Conservation (phyloP, 2,888 invertebrate species). For the Hermaeophaga mercurialis region DNA sequence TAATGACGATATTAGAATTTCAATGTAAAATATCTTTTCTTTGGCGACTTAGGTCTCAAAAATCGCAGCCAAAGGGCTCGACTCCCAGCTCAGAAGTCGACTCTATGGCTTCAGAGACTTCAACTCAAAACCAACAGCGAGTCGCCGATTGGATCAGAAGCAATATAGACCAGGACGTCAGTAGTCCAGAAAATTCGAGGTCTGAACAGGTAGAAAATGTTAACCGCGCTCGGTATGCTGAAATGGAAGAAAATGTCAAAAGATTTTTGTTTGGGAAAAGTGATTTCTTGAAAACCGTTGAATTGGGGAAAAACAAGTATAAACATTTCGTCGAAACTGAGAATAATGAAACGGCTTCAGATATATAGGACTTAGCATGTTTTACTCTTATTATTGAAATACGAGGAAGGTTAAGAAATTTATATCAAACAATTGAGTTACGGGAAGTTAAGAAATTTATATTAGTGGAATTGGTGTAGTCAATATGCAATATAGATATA, state of each 20-base stretch:
- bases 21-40: too few species aligned
- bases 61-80: constrained; percentile 32
- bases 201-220: constrained; percentile 50
- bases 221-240: constrained; percentile 62
- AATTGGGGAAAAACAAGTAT: constrained; percentile 52
- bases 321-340: constrained; percentile 40
- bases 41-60: constrained; percentile 49
- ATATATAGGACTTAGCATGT: too few species aligned
- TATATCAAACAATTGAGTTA: too few species aligned
- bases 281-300: constrained; percentile 52
- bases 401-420: too few species aligned
- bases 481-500: too few species aligned
- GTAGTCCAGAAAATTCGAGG: constrained; percentile 54
- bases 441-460: too few species aligned
- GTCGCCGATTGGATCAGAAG: constrained; percentile 81
- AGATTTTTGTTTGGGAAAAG: constrained; percentile 66
- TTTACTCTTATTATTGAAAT: too few species aligned
- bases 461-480: too few species aligned
- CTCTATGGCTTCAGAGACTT: constrained; percentile 42
- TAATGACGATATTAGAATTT: too few species aligned
- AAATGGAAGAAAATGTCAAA: constrained; percentile 80
- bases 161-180: constrained; percentile 61
- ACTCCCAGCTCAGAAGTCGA: constrained; percentile 34
- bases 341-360: too few species aligned
- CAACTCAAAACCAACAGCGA: constrained; percentile 49